A percentile compares a stretch with the other conserved stretches of the same genome.
These are phyloP conservation scores for Platyscapa corneri DNA, from an alignment of 1,140 invertebrate genomes.

Conservation along the genomic window DNA sequence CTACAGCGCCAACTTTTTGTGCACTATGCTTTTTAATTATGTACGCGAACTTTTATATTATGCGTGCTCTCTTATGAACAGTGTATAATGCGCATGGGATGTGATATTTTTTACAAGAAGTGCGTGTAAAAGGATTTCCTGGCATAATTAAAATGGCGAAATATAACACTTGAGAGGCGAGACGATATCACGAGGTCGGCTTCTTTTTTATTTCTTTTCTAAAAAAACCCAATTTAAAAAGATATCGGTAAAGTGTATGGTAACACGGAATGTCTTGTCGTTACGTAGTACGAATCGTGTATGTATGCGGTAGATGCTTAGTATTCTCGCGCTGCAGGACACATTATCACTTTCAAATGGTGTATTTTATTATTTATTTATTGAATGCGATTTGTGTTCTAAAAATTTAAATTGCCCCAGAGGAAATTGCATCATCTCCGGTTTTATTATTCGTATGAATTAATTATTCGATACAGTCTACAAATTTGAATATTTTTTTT, in stretches of 20 bases:
- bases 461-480: no score
- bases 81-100: neutral
- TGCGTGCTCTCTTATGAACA: neutral
- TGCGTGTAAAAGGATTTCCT: slow-evolving; percentile 5
- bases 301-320: neutral
- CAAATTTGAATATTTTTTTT: no score
- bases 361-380: neutral
- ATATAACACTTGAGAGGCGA: slow-evolving; percentile 1
- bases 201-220: no score
- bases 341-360: neutral
- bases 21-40: slow-evolving; percentile 33
- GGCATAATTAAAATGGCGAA: slow-evolving; percentile 38
- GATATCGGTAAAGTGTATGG: neutral
- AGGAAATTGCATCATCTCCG: neutral
- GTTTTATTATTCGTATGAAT: neutral
- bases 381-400: neutral
- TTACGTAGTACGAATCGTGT: neutral
- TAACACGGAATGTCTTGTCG: neutral
- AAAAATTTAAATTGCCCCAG: neutral
- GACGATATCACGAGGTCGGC: neutral
- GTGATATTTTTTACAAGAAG: slow-evolving; percentile 12
- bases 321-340: neutral
- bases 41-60: neutral
- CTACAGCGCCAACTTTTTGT: neutral
- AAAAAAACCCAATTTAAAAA: slow-evolving; percentile 16